Conservation (phyloP, 2,888 invertebrate genomes). For the Chironomus riparius region DNA sequence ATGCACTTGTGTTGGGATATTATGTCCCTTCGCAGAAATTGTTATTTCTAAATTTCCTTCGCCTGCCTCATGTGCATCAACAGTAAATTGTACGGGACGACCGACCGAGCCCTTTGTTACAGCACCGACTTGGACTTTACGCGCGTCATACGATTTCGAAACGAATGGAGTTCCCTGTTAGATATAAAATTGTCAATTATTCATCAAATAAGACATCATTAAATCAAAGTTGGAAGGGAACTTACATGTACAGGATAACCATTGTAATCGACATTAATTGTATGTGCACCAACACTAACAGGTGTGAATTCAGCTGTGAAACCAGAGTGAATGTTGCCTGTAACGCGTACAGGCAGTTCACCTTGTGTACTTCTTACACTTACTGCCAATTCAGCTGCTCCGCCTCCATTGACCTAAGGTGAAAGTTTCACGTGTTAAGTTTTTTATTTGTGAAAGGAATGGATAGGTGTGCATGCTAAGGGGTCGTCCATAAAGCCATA, state of each 20-base stretch:
- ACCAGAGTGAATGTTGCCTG: slow-evolving; percentile 78
- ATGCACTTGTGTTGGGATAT: slow-evolving; percentile 92
- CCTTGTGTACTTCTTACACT: slow-evolving; percentile 80
- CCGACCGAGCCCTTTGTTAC: slow-evolving; percentile 78
- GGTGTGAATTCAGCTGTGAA: slow-evolving; percentile 90
- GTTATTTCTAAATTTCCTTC: slow-evolving; percentile 97
- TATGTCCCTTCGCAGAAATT: slow-evolving; percentile 84
- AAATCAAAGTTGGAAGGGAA: neutral
- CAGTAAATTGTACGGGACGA: slow-evolving; percentile 86
- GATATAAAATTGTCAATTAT: neutral
- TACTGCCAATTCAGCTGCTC: slow-evolving; percentile 77
- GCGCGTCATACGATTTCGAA: slow-evolving; percentile 89
- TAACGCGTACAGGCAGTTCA: slow-evolving; percentile 80
- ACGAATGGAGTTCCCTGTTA: slow-evolving; percentile 72
- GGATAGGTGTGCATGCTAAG: slow-evolving; percentile 29
- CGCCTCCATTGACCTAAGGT: slow-evolving; percentile 44
- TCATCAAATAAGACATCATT: neutral
- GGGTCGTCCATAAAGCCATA: slow-evolving; percentile 40
- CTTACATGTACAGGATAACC: slow-evolving; percentile 66
- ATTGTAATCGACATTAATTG: slow-evolving; percentile 84
- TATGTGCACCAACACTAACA: slow-evolving; percentile 84
- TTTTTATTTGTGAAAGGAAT: too few relatives aligned
- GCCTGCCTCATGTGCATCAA: slow-evolving; percentile 93
- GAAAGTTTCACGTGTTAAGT: too few relatives aligned
- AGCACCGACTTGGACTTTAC: slow-evolving; percentile 70